A percentile compares a stretch with the other conserved stretches of the same genome.
These are phyloP conservation scores for Drosophila mimetica DNA, from an alignment of 2,888 invertebrate species.

Conservation along the genomic window DNA sequence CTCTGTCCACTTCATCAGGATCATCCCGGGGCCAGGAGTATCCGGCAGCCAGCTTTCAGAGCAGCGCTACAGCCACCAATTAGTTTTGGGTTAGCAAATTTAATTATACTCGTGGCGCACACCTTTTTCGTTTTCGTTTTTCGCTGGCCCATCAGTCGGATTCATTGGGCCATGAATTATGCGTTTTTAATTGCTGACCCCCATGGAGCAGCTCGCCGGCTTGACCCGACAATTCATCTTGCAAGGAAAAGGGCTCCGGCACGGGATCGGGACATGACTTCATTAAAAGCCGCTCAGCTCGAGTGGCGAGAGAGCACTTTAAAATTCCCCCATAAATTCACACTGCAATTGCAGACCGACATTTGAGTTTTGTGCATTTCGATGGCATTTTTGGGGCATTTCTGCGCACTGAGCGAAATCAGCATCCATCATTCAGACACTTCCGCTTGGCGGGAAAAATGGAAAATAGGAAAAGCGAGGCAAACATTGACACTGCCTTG, in stretches of 20 bases:
- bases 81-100: conserved; percentile 52
- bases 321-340: conserved; percentile 28
- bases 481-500: conserved; percentile 42
- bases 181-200: conserved; percentile 70
- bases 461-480: not conserved
- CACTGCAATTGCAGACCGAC: conserved; percentile 10
- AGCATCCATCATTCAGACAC: conserved; percentile 62
- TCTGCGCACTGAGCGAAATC: conserved; percentile 42
- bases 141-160: conserved; percentile 11
- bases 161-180: conserved; percentile 62
- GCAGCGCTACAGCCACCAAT: conserved; percentile 47
- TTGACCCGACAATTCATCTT: conserved; percentile 69
- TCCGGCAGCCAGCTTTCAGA: conserved; percentile 4
- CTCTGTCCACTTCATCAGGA: conserved; percentile 55
- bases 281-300: conserved; percentile 55
- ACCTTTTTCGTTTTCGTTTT: conserved; percentile 14
- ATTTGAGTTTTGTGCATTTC: conserved; percentile 11
- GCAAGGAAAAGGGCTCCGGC: conserved; percentile 25
- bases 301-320: conserved; percentile 33
- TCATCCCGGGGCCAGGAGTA: conserved; percentile 12
- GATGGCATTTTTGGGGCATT: not conserved
- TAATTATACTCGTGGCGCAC: conserved; percentile 43
- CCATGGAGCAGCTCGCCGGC: conserved; percentile 23
- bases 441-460: conserved; percentile 11
- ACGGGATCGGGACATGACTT: conserved; percentile 41